Evolutionary conservation across 2,113 vertebrate species (phyloP).

Genomic region (Tragulus kanchil): DNA sequence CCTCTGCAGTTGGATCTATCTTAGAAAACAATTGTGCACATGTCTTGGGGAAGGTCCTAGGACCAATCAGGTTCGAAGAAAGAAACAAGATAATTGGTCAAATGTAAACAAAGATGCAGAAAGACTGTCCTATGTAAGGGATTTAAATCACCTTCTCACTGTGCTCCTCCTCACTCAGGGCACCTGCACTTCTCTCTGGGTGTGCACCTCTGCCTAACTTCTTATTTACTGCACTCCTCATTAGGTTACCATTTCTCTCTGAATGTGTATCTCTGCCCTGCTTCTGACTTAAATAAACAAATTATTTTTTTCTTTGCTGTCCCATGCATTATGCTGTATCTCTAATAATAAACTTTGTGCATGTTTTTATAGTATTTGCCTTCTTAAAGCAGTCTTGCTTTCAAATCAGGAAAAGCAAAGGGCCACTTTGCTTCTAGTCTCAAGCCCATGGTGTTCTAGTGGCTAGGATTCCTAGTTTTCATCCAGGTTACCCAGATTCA

Average conservation of each 20-base stretch:
- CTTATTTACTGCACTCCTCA: background rate
- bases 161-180: background rate
- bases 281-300: background rate
- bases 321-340: background rate
- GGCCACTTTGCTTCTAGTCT: background rate
- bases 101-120: background rate
- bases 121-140: background rate
- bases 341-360: background rate
- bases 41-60: background rate
- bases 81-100: background rate
- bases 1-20: background rate
- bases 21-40: background rate
- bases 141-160: background rate
- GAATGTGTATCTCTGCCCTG: background rate
- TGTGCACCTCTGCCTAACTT: background rate
- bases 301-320: background rate
- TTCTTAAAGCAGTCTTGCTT: background rate
- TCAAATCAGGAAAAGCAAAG: background rate
- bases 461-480: background rate
- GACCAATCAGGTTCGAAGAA: background rate
- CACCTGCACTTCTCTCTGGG: background rate
- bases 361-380: background rate
- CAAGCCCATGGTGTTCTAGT: background rate
- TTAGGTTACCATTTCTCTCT: background rate
- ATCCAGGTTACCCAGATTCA: background rate